Evolutionary conservation across 2,113 vertebrate species (phyloP).

Genomic region (Indicator indicator): DNA sequence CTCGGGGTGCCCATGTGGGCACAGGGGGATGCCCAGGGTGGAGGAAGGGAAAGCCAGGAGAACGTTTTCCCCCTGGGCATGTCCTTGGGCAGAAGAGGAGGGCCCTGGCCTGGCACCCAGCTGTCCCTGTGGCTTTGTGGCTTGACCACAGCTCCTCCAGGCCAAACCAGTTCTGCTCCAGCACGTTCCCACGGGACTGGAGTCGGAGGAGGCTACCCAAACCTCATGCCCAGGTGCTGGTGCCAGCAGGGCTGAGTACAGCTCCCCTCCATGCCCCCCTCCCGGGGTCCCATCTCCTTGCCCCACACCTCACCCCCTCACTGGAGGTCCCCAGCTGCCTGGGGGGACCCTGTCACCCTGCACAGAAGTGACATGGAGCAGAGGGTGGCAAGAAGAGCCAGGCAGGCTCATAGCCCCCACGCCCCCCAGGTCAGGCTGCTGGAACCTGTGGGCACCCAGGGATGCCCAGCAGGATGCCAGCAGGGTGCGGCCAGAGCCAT

Average conservation of each 20-base stretch:
- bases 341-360: not conserved
- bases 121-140: not conserved
- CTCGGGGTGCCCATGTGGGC: not conserved
- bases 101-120: not conserved
- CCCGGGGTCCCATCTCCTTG: not conserved
- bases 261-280: too few species aligned
- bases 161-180: not conserved
- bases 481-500: accelerated
- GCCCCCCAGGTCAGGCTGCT: accelerated
- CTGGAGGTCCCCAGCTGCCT: not conserved
- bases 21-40: accelerated
- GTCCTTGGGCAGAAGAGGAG: not conserved
- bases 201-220: not conserved
- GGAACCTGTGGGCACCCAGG: not conserved
- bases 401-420: accelerated
- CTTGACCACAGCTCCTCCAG: not conserved
- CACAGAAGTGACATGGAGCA: not conserved
- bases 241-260: not conserved
- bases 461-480: not conserved
- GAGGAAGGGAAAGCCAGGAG: not conserved
- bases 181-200: not conserved
- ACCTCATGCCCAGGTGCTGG: accelerated
- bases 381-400: not conserved
- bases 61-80: accelerated
- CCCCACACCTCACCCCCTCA: not conserved